Base-by-base conservation (phyloP, 2,113 vertebrate species). In the Halcyon senegalensis region DNA sequence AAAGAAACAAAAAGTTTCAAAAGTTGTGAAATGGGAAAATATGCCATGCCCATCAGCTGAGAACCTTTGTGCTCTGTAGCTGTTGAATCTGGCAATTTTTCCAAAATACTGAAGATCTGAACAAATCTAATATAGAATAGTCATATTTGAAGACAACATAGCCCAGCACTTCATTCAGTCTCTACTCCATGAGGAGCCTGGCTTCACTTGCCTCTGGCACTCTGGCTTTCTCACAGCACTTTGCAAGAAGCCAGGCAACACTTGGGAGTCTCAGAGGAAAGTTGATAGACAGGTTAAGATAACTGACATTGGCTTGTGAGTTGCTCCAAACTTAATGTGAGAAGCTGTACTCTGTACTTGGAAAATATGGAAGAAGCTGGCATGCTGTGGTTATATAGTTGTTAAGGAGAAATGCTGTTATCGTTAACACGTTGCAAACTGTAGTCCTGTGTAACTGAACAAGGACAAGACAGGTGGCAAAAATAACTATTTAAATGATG, bases 41-140 rank as follows among this genome's bases (percentile, higher is more conserved):
- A 1, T 62, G 18, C 8, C 31, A 7, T 0, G 0, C 19, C 17
- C 7, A 14, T 48, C 43, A 51, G 16, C 33, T 5, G 13, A 37
- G 31, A 82, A 44, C 1, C 2, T 59, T 67, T 75, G 33, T 4
- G 2, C 24, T 74, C 5, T 23, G 4, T 77, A 20, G 8, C 59
- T 69, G 39, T 60, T 59, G 33, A 69, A 74, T 39, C 19, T 51
- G 37, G 5, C 11, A 7, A 43, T 88, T 58, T 77, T 70, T 19
- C 43, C 53, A 73, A 69, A 60, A 39, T 43, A 16, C 1, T 41
- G 33, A 63, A 63, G 17, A 62, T 56, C 17, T 77, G 59, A 84
- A 20, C 7, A 48, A 24, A 62, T 87, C 37, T 41, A 53, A 4
- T 73, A 4, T 0, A 21, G 30, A 73, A 31, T 33, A 64, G 53